Evolutionary conservation across 2,113 vertebrate genomes (phyloP).

Genomic region (Antechinus stuartii): DNA sequence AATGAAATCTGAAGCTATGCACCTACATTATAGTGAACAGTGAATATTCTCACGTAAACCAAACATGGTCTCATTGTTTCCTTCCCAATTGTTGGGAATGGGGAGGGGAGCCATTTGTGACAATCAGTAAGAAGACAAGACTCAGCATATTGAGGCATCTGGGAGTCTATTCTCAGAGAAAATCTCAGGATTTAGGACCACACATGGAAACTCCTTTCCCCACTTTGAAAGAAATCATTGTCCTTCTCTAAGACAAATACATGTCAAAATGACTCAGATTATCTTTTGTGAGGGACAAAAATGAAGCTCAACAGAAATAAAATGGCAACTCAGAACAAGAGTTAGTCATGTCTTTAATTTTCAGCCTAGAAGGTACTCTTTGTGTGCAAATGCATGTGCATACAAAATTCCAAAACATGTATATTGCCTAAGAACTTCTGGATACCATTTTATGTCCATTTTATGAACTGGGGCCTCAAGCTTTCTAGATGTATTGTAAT

Average conservation of each 20-base stretch:
- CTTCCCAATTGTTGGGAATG: neutral
- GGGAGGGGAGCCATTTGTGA: neutral
- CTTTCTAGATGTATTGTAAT: neutral
- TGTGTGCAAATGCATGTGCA: neutral
- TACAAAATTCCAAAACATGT: neutral
- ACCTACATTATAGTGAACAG: neutral
- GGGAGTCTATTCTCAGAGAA: neutral
- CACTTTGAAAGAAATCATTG: neutral
- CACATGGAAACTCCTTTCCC: neutral
- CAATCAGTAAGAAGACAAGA: neutral
- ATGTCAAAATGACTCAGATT: neutral
- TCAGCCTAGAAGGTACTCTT: neutral
- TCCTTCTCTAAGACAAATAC: neutral
- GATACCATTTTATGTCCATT: neutral
- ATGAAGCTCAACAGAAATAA: neutral
- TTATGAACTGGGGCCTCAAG: neutral
- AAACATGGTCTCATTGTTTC: neutral
- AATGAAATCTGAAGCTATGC: neutral
- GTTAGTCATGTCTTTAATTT: neutral
- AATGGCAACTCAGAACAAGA: neutral
- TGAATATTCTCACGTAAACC: neutral
- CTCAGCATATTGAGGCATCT: neutral
- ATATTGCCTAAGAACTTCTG: neutral
- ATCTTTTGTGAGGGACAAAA: neutral
- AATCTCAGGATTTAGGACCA: neutral